Base-by-base conservation (phyloP, 2,113 vertebrate species). In the Cololabis saira region DNA sequence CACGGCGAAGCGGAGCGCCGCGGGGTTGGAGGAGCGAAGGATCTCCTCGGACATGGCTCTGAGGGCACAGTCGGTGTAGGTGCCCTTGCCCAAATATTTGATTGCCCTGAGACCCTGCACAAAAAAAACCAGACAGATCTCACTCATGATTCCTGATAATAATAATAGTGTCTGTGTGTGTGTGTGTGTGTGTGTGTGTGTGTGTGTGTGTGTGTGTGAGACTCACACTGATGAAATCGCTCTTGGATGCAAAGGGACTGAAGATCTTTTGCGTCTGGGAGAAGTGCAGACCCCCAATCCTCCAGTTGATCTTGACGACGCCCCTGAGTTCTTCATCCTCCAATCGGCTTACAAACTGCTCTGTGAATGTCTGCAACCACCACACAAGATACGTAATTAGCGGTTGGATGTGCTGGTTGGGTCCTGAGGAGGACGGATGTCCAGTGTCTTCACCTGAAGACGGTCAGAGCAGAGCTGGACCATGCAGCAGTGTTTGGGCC, bases 201-300 rank as follows among this genome's bases (percentile, higher is more conserved):
- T 21, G 14, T 22, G 42, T 41, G 43, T 33, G 37, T 27, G 27
- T 33, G 22, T 62, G 0, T 62, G 27, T 17, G 24, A 53, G 5
- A 77, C 87, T 80, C 71, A 92, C 90, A 6, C 1, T 1, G 11
- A 92, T 87, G 88, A 96, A 99, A 0, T 87, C 68, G 0, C 50
- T 68, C 18, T 93, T 94, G 83, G 78, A 64, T 0, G 89, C 92
- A 0, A 97, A 66, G 0, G 11, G 16, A 62, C 96, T 98, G 93
- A 96, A 95, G 55, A 93, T 72, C 16, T 81, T 1, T 70, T 96
- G 94, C 3, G 11, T 76, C 41, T 98, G 95, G 0, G 98, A 99
- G 90, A 95, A 99, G 85, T 99, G 97, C 49, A 99, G 93, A 12
- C 97, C 98, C 3, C 95, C 97, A 0, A 96, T 91, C 30, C 94